These are phyloP conservation scores for Philopotamus ludificatus DNA, from an alignment of 1,140 invertebrate genomes.

Conservation along the genomic window DNA sequence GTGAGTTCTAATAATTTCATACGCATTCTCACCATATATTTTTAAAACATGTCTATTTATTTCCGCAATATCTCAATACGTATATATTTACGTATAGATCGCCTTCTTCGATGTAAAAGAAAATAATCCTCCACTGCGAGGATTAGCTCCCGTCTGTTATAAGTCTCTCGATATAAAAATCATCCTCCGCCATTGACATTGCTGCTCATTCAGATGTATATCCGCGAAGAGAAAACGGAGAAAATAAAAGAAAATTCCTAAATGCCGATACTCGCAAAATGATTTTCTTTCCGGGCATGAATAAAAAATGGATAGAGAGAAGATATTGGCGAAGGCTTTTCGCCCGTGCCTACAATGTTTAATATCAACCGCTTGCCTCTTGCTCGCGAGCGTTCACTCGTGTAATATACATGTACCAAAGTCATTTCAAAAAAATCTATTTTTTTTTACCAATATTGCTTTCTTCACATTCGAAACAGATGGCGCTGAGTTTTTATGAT, in stretches of 20 bases:
- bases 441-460: not conserved
- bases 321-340: slow-evolving; percentile 25
- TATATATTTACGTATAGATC: too few species aligned
- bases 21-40: too few species aligned
- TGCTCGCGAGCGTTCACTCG: not conserved
- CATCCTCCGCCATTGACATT: slow-evolving; percentile 14
- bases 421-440: not conserved
- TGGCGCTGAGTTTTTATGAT: not conserved
- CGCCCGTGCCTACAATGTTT: not conserved
- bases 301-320: slow-evolving; percentile 33
- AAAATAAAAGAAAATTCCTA: slow-evolving; percentile 36
- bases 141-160: slow-evolving; percentile 30
- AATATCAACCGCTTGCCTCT: not conserved
- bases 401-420: not conserved
- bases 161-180: slow-evolving; percentile 9
- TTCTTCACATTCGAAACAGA: not conserved
- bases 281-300: slow-evolving; percentile 25
- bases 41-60: too few species aligned
- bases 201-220: slow-evolving; percentile 28
- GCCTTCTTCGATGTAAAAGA: slow-evolving; percentile 27
- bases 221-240: slow-evolving; percentile 16
- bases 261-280: slow-evolving; percentile 34
- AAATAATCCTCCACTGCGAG: slow-evolving; percentile 30
- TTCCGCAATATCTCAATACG: too few species aligned
- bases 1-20: too few species aligned